phyloP scores from a whole-genome alignment of 1,140 invertebrate species.

The Helicoverpa armigera region DNA sequence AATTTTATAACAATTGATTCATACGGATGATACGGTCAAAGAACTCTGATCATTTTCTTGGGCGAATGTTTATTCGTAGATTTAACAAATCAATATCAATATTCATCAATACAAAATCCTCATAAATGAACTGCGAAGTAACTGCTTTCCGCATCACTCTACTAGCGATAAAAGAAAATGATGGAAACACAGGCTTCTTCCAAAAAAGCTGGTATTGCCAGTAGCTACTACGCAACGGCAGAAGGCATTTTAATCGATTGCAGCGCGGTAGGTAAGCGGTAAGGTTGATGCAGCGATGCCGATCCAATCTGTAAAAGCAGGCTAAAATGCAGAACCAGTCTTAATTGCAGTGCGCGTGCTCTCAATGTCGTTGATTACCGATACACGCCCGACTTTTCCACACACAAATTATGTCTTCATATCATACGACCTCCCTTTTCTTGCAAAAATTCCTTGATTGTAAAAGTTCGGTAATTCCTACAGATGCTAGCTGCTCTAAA shows the following conservation, averaged over 20 bases:
- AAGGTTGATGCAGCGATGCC: background rate
- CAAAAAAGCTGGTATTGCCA: background rate
- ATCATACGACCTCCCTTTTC: background rate
- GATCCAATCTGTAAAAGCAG: background rate
- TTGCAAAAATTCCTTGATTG: background rate
- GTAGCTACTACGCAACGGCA: background rate
- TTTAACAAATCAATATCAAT: no score
- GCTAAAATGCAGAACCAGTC: conserved; percentile 10
- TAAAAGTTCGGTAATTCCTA: no score
- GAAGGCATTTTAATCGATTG: background rate
- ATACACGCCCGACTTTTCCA: background rate
- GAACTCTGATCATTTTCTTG: no score
- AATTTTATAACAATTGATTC: no score
- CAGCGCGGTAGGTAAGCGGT: background rate
- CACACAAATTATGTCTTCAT: background rate
- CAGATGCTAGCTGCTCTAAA: no score
- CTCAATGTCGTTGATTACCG: conserved; percentile 2
- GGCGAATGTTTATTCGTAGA: no score
- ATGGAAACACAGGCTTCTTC: no score
- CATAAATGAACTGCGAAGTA: no score
- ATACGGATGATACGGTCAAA: no score
- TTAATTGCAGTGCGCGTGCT: conserved; percentile 19
- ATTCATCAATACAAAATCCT: no score
- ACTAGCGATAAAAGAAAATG: no score
- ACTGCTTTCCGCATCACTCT: no score